Base-by-base conservation (phyloP, 2,888 invertebrate genomes). In the Octonoba sinensis region DNA sequence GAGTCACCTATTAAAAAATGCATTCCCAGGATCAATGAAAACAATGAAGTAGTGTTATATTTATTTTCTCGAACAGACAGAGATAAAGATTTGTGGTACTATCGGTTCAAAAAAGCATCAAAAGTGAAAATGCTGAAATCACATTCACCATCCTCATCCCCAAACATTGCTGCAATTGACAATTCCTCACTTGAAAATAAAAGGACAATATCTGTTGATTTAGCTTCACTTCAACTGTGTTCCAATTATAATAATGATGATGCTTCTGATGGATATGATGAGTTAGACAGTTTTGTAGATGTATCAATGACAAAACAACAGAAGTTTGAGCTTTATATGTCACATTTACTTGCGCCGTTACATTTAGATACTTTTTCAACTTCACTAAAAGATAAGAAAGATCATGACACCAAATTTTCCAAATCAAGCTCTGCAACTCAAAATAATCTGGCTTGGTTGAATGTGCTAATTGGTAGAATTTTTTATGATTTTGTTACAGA, bases 81-180 rank as follows among this genome's bases (percentile, higher is more conserved):
- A 70, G 95, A 96, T 87, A 97, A 97, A 88, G 96, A 96, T 88
- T 93, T 95, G 86, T 96, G 96, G 96, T 96, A 90, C 85, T 88
- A 89, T 85, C 85, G 88, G 64, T 86, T 89, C 49, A 74, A 86
- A 51, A 87, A 87, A 20, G 88, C 89, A 4, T 83, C 87, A 1
- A 78, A 71, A 51, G 87, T 87, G 12, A 85, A 82, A 60, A 65
- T 71, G 2, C 18, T 59, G 0, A 54, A 83, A 67, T 87, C 88
- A 3, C 81, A 78, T 44, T 83, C 83, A 11, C 73, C 83, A 2
- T 74, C 73, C 20, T 74, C 73, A n/a, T 62, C 73, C 4, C 67
- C 72, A 13, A 62, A 75, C 44, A 64, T 64, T 60, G 49, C 59
- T 27, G 57, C 47, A 2, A 20, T 65, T 4, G 76, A 72, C 13